These are phyloP conservation scores for Beaufortia kweichowensis DNA, from an alignment of 2,113 vertebrate species.

Conservation along the genomic window DNA sequence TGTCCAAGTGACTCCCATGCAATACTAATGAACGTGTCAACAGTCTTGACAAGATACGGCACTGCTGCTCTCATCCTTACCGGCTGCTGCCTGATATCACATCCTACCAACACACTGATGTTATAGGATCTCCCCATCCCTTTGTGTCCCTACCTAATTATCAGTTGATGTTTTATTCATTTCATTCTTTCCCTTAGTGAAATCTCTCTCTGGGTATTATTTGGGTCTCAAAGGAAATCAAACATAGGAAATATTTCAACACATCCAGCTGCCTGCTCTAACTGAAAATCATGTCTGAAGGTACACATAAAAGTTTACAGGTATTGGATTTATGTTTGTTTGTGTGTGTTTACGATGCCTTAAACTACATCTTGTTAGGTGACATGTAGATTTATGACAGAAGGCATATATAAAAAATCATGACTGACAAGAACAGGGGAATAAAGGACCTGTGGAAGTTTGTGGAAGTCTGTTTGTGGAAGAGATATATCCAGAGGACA, in stretches of 20 bases:
- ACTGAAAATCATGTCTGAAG: not conserved
- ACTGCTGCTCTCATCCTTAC: not conserved
- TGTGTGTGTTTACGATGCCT: not conserved
- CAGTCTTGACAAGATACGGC: not conserved
- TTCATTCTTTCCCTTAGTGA: not conserved
- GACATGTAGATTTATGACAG: not conserved
- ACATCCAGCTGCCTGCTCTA: not conserved
- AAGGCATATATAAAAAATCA: not conserved
- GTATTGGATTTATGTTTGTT: too few species aligned
- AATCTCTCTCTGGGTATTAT: not conserved
- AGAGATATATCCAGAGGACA: not conserved
- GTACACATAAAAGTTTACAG: not conserved
- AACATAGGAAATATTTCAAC: not conserved
- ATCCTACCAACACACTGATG: not conserved
- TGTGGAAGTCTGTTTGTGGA: not conserved
- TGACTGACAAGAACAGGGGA: not conserved
- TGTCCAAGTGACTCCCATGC: not conserved
- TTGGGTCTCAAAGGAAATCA: not conserved
- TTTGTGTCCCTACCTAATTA: not conserved
- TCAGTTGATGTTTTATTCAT: constrained; percentile 33
- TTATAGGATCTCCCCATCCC: not conserved
- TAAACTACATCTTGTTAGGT: not conserved
- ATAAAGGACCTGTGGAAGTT: not conserved
- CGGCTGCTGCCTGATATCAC: not conserved
- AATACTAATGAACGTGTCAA: constrained; percentile 13